Base-by-base conservation (phyloP, 37 sponge, comb jelly and placozoan species). In the Spongilla lacustris region DNA sequence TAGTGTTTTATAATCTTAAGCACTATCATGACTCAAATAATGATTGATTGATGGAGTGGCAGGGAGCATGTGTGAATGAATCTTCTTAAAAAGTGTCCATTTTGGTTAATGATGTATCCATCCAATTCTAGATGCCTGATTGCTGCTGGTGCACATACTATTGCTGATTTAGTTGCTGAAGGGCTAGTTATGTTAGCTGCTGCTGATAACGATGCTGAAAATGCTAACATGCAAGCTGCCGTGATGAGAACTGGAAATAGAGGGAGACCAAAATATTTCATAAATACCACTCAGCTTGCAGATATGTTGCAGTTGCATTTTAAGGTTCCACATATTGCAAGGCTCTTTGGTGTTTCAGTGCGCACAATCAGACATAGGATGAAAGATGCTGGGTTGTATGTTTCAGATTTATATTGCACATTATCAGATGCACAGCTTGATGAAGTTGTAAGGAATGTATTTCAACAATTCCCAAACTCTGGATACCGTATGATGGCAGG, bases 401-500 rank as follows among this genome's bases (percentile, higher is more conserved):
- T 41, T 41, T 41, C 41, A 41, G 41, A 41, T 41, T 41, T 41
- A 41, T 41, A 41, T 41, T 41, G 41, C 6, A 41, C 41, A 41
- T 41, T 41, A 41, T 41, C 41, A 9, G 41, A 41, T 41, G 41
- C 41, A 41, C 41, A 41, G 41, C 41, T 41, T 41, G 71, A 69
- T 8, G 28, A 69, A 29, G 71, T 69, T 28, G 28, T 69, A 29
- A 25, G 71, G 28, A 28, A 69, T 29, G 28, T 69, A 29, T 29
- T 29, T 29, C 28, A 5, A 28, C 71, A 69, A 28, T 69, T 69
- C 8, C 71, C 71, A 25, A 69, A 69, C 71, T 29, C 28, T 69
- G 71, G 71, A 29, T 69, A 69, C 28, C 71, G 71, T 29, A 25
- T 69, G 71, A 69, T 69, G 71, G 71, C 26, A 29, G 71, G 71